phyloP scores from a whole-genome alignment of 2,888 invertebrate species.

The Torymus texanus region DNA sequence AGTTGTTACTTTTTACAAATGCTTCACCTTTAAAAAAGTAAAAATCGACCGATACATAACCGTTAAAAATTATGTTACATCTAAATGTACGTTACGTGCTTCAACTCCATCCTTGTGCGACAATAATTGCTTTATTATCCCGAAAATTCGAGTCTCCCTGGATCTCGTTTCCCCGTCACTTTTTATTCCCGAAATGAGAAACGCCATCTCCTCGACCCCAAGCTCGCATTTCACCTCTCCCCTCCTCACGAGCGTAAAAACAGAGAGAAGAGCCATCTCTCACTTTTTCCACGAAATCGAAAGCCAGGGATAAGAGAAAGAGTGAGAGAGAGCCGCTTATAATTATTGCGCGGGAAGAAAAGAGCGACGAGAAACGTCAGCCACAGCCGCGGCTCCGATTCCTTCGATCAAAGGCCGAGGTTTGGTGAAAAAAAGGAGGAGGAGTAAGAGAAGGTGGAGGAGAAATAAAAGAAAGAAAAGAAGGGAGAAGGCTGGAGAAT shows the following conservation, averaged over 20 bases:
- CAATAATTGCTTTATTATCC: slow-evolving; percentile 34
- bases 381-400: slow-evolving; percentile 10
- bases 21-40: too few species aligned
- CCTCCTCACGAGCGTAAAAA: too few species aligned
- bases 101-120: not conserved
- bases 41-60: too few species aligned
- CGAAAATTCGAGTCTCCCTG: not conserved
- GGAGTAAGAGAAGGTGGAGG: not conserved
- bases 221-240: not conserved
- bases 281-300: too few species aligned
- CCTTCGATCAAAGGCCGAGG: slow-evolving; percentile 2
- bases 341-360: slow-evolving; percentile 11
- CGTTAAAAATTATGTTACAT: too few species aligned
- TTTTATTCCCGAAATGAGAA: slow-evolving; percentile 5
- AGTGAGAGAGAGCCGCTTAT: not conserved
- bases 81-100: too few species aligned
- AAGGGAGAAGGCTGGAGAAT: too few species aligned
- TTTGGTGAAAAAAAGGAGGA: not conserved
- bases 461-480: slow-evolving; percentile 2
- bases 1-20: too few species aligned
- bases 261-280: too few species aligned
- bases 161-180: not conserved
- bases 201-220: slow-evolving; percentile 24
- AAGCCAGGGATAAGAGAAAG: not conserved
- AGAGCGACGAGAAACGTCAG: slow-evolving; percentile 15